phyloP scores from a whole-genome alignment of 2,888 invertebrate species.

The Dysmachus trigonus region DNA sequence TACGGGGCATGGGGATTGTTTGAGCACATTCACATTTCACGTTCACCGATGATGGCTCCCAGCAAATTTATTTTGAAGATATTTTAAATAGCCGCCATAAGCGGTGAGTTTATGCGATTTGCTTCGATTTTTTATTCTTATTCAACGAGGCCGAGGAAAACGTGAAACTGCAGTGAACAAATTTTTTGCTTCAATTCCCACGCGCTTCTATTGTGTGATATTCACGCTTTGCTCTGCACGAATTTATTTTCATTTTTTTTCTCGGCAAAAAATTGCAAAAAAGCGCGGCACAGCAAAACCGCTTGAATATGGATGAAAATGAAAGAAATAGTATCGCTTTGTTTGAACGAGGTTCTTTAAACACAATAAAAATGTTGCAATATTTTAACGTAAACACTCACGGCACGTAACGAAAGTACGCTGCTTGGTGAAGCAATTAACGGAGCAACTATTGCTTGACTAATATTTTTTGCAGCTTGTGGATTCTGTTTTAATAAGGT shows the following conservation, averaged over 20 bases:
- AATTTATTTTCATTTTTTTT: not conserved
- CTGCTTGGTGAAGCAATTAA: not conserved
- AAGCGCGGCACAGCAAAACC: not conserved
- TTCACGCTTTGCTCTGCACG: constrained; percentile 7
- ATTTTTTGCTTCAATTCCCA: not conserved
- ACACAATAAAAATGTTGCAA: not conserved
- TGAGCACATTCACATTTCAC: not conserved
- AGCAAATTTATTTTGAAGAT: not conserved
- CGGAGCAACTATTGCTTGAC: not conserved
- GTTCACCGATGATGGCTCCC: not conserved
- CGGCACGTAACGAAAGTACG: not conserved
- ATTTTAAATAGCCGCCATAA: constrained; percentile 15
- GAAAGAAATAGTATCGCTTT: not conserved
- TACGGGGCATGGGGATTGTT: not conserved
- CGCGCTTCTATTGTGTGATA: not conserved
- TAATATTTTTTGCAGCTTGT: not conserved
- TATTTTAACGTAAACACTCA: not conserved
- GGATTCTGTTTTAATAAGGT: not conserved
- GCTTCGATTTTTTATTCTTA: not conserved
- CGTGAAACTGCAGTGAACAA: not conserved
- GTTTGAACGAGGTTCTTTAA: not conserved
- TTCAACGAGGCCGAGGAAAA: not conserved
- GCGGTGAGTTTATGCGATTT: not conserved
- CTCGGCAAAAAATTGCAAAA: not conserved
- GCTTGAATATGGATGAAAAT: not conserved